phyloP scores from a whole-genome alignment of 92 coral and sea anemone genomes.

The Palythoa grandis region DNA sequence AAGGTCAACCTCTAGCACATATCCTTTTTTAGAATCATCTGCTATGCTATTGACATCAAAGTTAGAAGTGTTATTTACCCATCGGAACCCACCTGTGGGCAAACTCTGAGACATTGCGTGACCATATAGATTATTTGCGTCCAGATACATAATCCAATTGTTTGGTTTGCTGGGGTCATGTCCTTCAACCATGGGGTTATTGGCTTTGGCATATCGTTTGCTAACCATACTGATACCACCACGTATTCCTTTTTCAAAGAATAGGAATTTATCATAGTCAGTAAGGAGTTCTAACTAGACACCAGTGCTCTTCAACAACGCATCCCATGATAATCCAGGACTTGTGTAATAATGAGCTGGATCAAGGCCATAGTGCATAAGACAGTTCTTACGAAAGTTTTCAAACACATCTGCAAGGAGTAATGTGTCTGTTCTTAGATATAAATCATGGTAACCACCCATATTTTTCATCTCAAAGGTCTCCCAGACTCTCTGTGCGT shows the following conservation, averaged over 20 bases:
- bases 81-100: conserved; percentile 5
- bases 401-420: no score
- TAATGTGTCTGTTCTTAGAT: no score
- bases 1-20: background rate
- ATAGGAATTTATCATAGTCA: background rate
- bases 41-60: background rate
- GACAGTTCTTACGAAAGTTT: no score
- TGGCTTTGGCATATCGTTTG: conserved; percentile 6
- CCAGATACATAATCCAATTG: background rate
- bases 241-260: no score
- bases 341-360: no score
- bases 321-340: conserved; percentile 7
- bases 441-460: background rate
- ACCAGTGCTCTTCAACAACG: background rate
- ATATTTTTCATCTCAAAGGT: background rate
- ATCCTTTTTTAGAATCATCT: background rate
- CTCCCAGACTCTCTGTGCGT: no score
- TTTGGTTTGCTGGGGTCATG: background rate
- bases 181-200: conserved; percentile 21
- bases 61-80: background rate
- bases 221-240: no score
- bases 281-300: background rate
- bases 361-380: no score
- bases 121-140: conserved; percentile 12
- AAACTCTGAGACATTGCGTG: background rate